phyloP scores from a whole-genome alignment of 1,140 invertebrate genomes.

The Venustaconcha ellipsiformis region DNA sequence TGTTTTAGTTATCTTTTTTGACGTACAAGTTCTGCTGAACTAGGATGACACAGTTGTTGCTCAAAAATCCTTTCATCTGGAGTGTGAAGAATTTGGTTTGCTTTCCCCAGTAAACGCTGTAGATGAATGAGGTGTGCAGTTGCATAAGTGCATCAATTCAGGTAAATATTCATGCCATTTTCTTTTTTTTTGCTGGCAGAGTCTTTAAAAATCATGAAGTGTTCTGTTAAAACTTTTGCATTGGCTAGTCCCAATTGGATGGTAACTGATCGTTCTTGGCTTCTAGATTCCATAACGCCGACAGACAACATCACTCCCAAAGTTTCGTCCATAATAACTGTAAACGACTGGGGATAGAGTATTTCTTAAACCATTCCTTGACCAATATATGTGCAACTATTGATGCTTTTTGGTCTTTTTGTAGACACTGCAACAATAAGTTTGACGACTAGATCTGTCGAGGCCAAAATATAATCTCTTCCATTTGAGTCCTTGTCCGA shows the following conservation, averaged over 20 bases:
- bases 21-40: too few species aligned
- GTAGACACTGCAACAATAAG: not conserved
- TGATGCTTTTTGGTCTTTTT: not conserved
- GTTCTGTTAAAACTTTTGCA: slow-evolving; percentile 1
- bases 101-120: too few species aligned
- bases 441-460: not conserved
- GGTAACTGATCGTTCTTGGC: slow-evolving; percentile 6
- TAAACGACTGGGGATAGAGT: slow-evolving; percentile 1
- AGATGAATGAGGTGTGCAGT: too few species aligned
- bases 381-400: not conserved
- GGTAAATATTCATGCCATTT: too few species aligned
- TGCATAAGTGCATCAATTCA: too few species aligned
- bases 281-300: not conserved
- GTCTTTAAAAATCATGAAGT: not conserved
- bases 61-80: too few species aligned
- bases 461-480: not conserved
- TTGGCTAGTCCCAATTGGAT: not conserved
- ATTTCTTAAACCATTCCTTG: slow-evolving; percentile 1
- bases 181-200: too few species aligned
- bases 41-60: too few species aligned
- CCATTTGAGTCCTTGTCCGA: not conserved
- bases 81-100: too few species aligned
- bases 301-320: slow-evolving; percentile 4
- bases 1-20: too few species aligned
- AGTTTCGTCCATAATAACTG: slow-evolving; percentile 12